Percentiles rank a stretch among this genome's conserved stretches.
Conservation (phyloP, 35 echinoderm and acorn worm genomes). For the Patiria miniata region DNA sequence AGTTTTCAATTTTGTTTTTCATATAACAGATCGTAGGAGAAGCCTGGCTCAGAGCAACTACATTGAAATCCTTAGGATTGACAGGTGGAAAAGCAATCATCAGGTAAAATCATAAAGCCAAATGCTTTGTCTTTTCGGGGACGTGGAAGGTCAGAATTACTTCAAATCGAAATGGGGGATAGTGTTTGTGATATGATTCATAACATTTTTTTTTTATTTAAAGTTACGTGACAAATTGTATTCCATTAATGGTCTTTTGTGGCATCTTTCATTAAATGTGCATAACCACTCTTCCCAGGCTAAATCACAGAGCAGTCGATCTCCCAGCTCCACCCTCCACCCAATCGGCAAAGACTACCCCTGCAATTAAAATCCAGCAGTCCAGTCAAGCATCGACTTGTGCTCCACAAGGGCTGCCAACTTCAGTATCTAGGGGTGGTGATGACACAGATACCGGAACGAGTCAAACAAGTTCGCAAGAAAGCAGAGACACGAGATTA, state of each 20-base stretch:
- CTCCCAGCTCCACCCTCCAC: slow-evolving; percentile 53
- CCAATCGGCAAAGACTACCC: neutral
- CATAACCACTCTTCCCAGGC: slow-evolving; percentile 26
- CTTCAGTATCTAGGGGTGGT: slow-evolving; percentile 23
- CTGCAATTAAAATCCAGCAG: slow-evolving; percentile 16
- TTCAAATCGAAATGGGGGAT: too few species aligned
- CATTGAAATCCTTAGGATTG: slow-evolving; percentile 78
- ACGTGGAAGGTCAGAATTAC: too few species aligned
- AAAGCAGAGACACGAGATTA: slow-evolving; percentile 2
- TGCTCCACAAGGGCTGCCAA: slow-evolving; percentile 19
- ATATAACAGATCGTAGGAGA: slow-evolving; percentile 73
- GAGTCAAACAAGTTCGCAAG: neutral
- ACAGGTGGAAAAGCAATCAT: slow-evolving; percentile 85
- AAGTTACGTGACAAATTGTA: too few species aligned
- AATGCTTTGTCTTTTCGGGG: neutral
- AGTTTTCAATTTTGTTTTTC: too few species aligned
- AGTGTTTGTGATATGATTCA: neutral
- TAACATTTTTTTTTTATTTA: too few species aligned
- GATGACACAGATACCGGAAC: neutral
- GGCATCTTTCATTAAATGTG: neutral
- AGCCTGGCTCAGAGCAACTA: slow-evolving; percentile 66
- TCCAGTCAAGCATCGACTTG: neutral
- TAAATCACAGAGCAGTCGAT: slow-evolving; percentile 69
- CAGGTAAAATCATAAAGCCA: slow-evolving; percentile 47
- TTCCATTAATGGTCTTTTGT: too few species aligned